A percentile compares a stretch with the other conserved stretches of the same genome.
These are phyloP conservation scores for Montipora sp. DNA, from an alignment of 64 coral and sea anemone species.

Conservation along the genomic window DNA sequence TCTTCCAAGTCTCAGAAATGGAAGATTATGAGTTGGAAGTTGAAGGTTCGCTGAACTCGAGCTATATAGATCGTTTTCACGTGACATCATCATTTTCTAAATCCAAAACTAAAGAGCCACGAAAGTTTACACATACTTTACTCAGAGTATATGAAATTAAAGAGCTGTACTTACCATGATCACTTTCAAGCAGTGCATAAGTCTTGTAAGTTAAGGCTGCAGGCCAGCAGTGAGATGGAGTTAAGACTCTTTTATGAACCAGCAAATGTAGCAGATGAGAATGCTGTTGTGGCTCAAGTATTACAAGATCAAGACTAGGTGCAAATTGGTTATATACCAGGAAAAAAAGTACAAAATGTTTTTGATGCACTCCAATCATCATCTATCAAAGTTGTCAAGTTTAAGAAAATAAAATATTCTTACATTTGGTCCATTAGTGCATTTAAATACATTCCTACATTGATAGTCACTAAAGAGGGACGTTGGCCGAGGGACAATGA, in stretches of 20 bases:
- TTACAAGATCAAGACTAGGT: too few relatives aligned
- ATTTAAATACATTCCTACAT: neutral
- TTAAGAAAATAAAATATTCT: neutral
- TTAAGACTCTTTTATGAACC: too few relatives aligned
- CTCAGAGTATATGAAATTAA: neutral
- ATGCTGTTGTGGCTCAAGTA: too few relatives aligned
- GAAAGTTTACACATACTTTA: neutral
- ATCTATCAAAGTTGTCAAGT: neutral
- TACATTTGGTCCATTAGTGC: neutral
- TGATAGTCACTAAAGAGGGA: slow-evolving; percentile 4
- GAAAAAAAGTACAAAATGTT: too few relatives aligned
- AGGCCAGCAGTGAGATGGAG: neutral
- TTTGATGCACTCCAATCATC: too few relatives aligned
- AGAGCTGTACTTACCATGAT: neutral
- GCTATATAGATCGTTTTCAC: too few relatives aligned
- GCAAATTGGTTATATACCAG: too few relatives aligned
- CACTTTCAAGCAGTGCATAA: neutral
- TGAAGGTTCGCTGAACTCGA: too few relatives aligned
- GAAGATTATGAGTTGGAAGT: too few relatives aligned
- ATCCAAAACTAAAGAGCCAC: neutral
- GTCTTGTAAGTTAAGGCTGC: neutral
- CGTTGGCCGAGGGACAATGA: slow-evolving; percentile 3
- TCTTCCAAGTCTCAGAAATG: too few relatives aligned
- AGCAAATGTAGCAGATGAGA: too few relatives aligned
- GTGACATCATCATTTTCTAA: neutral